Evolutionary conservation across 2,113 vertebrate genomes (phyloP).

Genomic region (Gymnobelideus leadbeateri): DNA sequence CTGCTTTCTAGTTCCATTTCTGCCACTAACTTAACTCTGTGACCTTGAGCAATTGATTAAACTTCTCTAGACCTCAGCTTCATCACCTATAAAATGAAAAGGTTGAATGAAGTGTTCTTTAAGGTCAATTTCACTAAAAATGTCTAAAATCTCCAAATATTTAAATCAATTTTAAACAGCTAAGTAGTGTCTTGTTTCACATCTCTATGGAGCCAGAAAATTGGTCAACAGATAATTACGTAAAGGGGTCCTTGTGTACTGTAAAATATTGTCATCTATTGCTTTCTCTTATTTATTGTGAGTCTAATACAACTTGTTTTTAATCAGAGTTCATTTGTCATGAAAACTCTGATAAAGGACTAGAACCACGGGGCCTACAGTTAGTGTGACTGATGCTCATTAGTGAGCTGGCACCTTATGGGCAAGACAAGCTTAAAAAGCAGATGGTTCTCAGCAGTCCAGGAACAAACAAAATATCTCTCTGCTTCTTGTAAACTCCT

Average conservation of each 20-base stretch:
- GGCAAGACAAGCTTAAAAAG: not conserved
- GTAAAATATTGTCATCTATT: not conserved
- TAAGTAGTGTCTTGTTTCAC: not conserved
- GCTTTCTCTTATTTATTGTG: not conserved
- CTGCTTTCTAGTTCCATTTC: not conserved
- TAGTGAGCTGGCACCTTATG: not conserved
- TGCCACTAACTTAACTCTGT: not conserved
- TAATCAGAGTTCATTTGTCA: not conserved
- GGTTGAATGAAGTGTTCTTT: not conserved
- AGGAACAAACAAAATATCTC: not conserved
- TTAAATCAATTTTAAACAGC: not conserved
- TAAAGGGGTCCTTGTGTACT: not conserved
- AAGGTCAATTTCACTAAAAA: not conserved
- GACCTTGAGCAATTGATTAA: no score
- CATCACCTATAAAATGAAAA: not conserved
- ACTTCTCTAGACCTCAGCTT: no score
- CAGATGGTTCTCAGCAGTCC: not conserved
- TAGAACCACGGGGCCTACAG: not conserved
- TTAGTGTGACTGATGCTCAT: not conserved
- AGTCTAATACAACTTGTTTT: not conserved
- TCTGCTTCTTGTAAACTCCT: not conserved
- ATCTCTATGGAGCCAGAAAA: not conserved
- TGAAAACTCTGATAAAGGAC: not conserved
- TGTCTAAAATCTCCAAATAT: not conserved
- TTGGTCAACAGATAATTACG: not conserved